Conservation (phyloP, 2,888 invertebrate genomes). For the Eupithecia insigniata region DNA sequence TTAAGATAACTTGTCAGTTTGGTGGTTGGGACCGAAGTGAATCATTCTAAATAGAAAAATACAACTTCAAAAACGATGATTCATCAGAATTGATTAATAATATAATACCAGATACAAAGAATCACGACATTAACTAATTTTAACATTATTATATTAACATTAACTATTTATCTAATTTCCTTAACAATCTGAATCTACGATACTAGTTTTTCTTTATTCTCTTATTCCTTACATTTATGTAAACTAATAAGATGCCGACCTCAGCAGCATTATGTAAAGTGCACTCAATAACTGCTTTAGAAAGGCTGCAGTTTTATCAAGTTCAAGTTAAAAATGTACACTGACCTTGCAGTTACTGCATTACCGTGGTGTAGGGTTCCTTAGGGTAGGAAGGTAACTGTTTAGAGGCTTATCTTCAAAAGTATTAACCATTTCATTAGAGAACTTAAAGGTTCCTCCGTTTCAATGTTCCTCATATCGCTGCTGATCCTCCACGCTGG, state of each 20-base stretch:
- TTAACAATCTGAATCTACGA: background rate
- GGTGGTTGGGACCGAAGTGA: too few relatives aligned
- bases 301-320: constrained; percentile 41
- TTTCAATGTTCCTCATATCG: too few relatives aligned
- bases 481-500: too few relatives aligned
- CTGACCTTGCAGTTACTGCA: constrained; percentile 45
- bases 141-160: too few relatives aligned
- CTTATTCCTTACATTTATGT: background rate
- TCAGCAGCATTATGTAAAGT: constrained; percentile 23
- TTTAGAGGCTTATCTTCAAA: background rate
- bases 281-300: constrained; percentile 26
- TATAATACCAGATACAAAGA: too few relatives aligned
- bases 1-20: too few relatives aligned
- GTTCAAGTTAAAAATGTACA: constrained; percentile 46
- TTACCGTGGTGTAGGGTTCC: constrained; percentile 1
- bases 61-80: too few relatives aligned
- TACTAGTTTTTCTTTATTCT: background rate
- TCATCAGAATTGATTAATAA: too few relatives aligned
- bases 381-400: background rate
- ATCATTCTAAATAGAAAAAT: too few relatives aligned
- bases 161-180: background rate
- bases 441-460: too few relatives aligned
- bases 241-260: background rate
- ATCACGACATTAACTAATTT: too few relatives aligned
- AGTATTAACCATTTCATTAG: too few relatives aligned